A percentile compares a stretch with the other conserved stretches of the same genome.
Conservation (phyloP, 2,113 vertebrate species). For the Haemorhous mexicanus region DNA sequence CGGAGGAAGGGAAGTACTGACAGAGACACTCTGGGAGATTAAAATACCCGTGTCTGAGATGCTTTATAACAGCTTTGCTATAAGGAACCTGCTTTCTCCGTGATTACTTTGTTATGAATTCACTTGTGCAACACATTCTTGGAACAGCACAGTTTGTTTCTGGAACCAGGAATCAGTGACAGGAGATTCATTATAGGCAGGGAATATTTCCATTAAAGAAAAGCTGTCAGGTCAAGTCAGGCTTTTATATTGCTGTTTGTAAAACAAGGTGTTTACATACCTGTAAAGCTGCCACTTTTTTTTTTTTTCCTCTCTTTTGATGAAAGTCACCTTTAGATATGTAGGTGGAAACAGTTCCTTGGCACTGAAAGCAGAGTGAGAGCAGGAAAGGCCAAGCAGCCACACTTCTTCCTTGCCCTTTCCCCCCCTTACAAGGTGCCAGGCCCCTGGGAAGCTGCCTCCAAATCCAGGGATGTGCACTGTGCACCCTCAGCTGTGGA, state of each 20-base stretch:
- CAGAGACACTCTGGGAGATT: slow-evolving; percentile 50
- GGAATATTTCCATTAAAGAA: slow-evolving; percentile 21
- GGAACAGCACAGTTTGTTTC: slow-evolving; percentile 24
- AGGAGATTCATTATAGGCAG: slow-evolving; percentile 23
- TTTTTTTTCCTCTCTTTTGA: not conserved
- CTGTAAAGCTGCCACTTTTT: slow-evolving; percentile 39
- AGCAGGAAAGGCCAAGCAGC: not conserved
- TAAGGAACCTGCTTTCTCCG: slow-evolving; percentile 1
- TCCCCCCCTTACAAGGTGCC: not conserved
- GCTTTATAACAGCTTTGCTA: slow-evolving; percentile 46
- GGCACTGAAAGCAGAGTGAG: not conserved
- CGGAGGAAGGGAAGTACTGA: slow-evolving; percentile 52
- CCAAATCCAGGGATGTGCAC: not conserved
- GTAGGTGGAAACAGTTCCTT: slow-evolving; percentile 1
- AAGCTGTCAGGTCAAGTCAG: slow-evolving; percentile 36
- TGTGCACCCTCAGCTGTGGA: accelerated
- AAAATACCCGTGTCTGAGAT: slow-evolving; percentile 25
- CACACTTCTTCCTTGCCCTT: accelerated
- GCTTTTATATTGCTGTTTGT: slow-evolving; percentile 34
- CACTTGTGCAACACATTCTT: slow-evolving; percentile 41
- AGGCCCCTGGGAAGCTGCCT: not conserved
- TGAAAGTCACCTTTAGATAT: slow-evolving; percentile 1
- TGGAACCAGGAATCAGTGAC: slow-evolving; percentile 31
- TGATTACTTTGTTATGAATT: slow-evolving; percentile 56
- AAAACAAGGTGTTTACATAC: slow-evolving; percentile 64